phyloP scores from a whole-genome alignment of 1,140 invertebrate genomes.

The Formica selysi region DNA sequence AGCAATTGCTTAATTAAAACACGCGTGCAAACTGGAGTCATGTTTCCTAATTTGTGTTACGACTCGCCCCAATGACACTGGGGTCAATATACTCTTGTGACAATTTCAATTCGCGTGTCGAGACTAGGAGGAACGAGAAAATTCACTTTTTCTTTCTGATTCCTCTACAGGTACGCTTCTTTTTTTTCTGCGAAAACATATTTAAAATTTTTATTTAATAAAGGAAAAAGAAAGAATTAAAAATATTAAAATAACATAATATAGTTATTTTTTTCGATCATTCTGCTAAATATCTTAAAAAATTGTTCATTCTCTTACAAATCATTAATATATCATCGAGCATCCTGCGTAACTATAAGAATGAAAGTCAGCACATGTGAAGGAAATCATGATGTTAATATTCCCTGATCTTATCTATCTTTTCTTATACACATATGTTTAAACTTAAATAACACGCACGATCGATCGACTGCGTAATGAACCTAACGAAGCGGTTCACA shows the following conservation, averaged over 20 bases:
- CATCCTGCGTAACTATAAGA: background rate
- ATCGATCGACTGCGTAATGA: slow-evolving; percentile 53
- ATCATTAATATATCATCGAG: background rate
- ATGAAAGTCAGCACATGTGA: background rate
- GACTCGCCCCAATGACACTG: slow-evolving; percentile 69
- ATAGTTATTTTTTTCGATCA: background rate
- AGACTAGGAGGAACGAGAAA: background rate
- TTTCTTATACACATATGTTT: slow-evolving; percentile 35
- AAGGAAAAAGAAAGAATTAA: background rate
- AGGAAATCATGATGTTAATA: background rate
- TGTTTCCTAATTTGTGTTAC: slow-evolving; percentile 82
- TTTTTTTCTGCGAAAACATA: background rate
- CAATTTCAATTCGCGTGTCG: slow-evolving; percentile 24
- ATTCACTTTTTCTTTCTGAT: background rate
- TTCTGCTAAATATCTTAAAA: background rate
- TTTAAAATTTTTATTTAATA: background rate
- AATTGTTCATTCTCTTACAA: background rate
- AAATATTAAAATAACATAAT: background rate
- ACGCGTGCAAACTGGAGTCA: slow-evolving; percentile 72
- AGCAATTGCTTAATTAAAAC: slow-evolving; percentile 82
- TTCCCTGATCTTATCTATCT: slow-evolving; percentile 48
- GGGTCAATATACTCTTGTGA: slow-evolving; percentile 64
- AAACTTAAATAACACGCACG: slow-evolving; percentile 41
- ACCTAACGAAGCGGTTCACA: slow-evolving; percentile 32
- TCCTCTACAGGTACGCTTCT: no score